Evolutionary conservation across 1,140 invertebrate genomes (phyloP), one percentile per base, ranked within the genome.

Genomic region (Drosophila gunungcola): DNA sequence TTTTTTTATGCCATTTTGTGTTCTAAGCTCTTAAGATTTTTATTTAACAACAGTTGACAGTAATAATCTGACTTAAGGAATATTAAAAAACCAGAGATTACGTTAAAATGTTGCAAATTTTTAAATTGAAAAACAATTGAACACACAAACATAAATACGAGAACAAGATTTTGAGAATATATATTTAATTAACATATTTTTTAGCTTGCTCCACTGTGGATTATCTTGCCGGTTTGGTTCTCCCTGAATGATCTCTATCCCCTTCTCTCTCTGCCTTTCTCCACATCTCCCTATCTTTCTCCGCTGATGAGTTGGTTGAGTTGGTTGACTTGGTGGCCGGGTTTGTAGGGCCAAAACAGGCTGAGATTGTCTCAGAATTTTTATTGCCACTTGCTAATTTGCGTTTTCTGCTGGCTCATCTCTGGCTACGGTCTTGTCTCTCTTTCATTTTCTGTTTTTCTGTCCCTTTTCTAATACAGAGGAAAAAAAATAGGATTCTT

Each of bases 311-410:
- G 45, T 65, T 42, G 32, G 62, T 29, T 43, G 27, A 65, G 45
- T 65, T 42, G 32, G 62, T 29, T 61, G 62, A 34, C 60, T 48
- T 53, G 29, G 13, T 27, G 48, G 49, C 39, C 78, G 43, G 21
- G 27, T 46, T 39, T 55, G 27, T 46, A 70, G 67, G 67, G 63
- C 49, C 53, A 12, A 69, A 68, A 70, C 49, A 53, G 63, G 63
- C 63, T 41, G 25, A 12, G 60, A 67, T 65, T 39, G 63, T 36
- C 64, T 69, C 64, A 70, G 64, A 57, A 73, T 69, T 77, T 77
- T 77, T 77, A 77, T 77, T 62, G 63, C 74, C 73, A 61, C 56
- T 69, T 77, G 74, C 74, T 77, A 77, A 77, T 77, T 77, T 77
- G 13, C 36, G 53, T 51, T 69, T 77, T 77, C 39, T 49, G 73